A percentile compares a stretch with the other conserved stretches of the same genome.
These are phyloP conservation scores for Nannoperca australis DNA, from an alignment of 2,797 vertebrate species.

Conservation along the genomic window DNA sequence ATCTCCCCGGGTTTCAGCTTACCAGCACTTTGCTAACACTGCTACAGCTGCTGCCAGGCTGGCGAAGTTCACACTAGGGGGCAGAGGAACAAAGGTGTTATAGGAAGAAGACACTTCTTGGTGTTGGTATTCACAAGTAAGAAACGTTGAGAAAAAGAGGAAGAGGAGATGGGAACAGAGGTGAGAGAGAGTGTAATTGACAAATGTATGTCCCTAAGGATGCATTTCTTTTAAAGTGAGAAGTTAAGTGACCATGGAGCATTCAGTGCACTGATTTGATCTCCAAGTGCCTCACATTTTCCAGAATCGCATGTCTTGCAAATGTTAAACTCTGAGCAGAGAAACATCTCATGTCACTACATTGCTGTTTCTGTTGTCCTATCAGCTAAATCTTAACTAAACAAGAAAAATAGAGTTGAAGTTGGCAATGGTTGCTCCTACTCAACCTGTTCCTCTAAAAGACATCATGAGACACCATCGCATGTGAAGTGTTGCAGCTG, in stretches of 20 bases:
- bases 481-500: neutral
- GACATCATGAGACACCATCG: neutral
- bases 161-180: neutral
- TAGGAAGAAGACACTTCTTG: constrained; percentile 1
- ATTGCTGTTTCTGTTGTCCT: neutral
- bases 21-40: constrained; percentile 58
- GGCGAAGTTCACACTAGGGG: constrained; percentile 51
- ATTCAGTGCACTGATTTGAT: neutral
- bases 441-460: neutral
- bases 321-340: neutral
- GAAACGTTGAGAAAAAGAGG: constrained; percentile 5
- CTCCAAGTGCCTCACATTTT: neutral
- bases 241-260: neutral
- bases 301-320: neutral
- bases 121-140: neutral
- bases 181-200: neutral
- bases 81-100: constrained; percentile 37
- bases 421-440: neutral
- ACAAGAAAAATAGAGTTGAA: neutral
- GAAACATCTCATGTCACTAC: neutral
- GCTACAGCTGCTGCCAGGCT: constrained; percentile 69
- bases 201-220: neutral
- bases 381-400: neutral
- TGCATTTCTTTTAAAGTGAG: neutral
- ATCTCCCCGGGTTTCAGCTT: constrained; percentile 83